Evolutionary conservation across 2,113 vertebrate genomes (phyloP), one percentile per base, ranked within the genome.

Genomic region (Ictidomys tridecemlineatus): DNA sequence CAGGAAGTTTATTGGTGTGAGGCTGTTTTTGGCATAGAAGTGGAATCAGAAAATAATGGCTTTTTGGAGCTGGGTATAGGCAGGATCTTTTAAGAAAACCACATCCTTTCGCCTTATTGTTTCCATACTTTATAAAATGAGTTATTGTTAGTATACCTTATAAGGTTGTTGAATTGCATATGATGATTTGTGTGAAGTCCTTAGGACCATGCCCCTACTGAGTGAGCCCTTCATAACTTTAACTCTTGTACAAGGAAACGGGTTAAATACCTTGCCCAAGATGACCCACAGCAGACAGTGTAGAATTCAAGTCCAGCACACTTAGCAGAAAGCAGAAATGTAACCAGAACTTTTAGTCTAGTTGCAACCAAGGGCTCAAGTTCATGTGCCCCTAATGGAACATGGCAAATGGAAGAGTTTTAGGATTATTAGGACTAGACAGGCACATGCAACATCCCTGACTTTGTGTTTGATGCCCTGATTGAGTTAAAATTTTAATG

Each of bases 401-500:
- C 72, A 58, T 13, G 6, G 53, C 73, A 17, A 89, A 79, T 83
- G 77, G 53, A 73, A 32, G 2, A 13, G n/a, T 90, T 88, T 77
- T 16, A 51, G 48, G 77, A 94, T 88, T 96, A 88, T 96, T 90
- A 77, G 13, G 45, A 72, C 94, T 93, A 8, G 22, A 24, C n/a
- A 56, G 9, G 32, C 42, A 22, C 1, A 0, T 32, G 37, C 76
- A 74, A 4, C 65, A 76, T 74, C 80, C 70, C 26, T 51, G 77
- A 32, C 32, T 92, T 92, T 88, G 85, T 93, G 70, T 73, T 53
- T 74, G 45, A 58, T 70, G 84, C 63, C 65, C 20, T 42, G 79
- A 82, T 92, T 91, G 70, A 94, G 77, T 95, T 96, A 78, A 67
- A 94, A 72, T 61, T 91, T 63, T 61, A 96, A 4, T 56, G 88